Percentiles rank a stretch among this genome's conserved stretches.
Evolutionary conservation across 2,797 vertebrate genomes (phyloP).

Genomic region (Simalia tracyae): DNA sequence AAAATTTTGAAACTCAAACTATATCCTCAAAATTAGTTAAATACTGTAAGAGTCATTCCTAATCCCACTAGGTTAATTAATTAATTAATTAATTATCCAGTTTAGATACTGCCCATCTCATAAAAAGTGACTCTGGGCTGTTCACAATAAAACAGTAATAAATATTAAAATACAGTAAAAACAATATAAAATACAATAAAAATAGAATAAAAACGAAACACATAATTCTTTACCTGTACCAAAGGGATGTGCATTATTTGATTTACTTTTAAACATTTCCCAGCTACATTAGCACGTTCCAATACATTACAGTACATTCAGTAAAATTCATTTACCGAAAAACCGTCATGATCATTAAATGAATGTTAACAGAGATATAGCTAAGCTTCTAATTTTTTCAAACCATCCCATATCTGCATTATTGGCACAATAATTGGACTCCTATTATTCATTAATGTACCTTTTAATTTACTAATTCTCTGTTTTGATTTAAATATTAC

Average conservation of each 20-base stretch:
- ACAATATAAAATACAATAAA: too few species aligned
- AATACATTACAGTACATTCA: background rate
- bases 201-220: too few species aligned
- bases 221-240: background rate
- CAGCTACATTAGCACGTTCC: background rate
- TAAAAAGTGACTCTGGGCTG: too few species aligned
- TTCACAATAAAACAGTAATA: too few species aligned
- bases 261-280: background rate
- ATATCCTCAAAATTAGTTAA: background rate
- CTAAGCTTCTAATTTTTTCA: background rate
- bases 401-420: background rate
- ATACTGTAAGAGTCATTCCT: background rate
- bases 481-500: conserved; percentile 2
- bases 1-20: background rate
- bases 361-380: background rate
- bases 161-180: too few species aligned
- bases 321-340: background rate
- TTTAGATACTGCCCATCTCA: too few species aligned
- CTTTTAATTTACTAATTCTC: background rate
- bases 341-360: background rate
- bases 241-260: background rate
- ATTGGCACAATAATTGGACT: background rate
- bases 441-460: background rate
- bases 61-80: too few species aligned
- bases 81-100: too few species aligned